Evolutionary conservation across 2,113 vertebrate species (phyloP).

Genomic region (Recurvirostra avosetta): DNA sequence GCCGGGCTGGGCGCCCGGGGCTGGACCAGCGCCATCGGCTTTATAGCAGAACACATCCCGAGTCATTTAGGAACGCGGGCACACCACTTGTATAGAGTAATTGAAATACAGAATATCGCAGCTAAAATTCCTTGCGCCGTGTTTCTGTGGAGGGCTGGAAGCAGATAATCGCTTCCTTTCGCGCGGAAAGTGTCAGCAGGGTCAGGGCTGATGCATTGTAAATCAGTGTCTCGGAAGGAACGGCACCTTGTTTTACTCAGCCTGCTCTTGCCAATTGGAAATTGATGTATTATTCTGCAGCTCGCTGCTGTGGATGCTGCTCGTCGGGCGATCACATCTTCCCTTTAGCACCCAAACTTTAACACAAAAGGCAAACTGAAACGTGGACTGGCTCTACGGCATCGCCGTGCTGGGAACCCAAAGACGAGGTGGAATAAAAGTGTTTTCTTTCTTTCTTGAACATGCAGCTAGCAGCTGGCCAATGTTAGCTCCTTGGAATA

Average conservation of each 20-base stretch:
- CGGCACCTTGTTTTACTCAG: neutral
- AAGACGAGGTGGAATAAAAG: neutral
- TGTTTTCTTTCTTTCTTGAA: neutral
- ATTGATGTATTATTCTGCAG: neutral
- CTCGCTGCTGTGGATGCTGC: neutral
- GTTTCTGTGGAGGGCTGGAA: neutral
- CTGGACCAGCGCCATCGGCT: too few relatives aligned
- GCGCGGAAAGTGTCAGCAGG: neutral
- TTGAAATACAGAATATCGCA: neutral
- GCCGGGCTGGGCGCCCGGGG: too few relatives aligned
- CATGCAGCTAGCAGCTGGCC: too few relatives aligned
- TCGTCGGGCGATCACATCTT: neutral
- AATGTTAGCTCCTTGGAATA: neutral
- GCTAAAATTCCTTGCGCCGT: neutral
- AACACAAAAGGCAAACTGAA: neutral
- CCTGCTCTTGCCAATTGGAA: neutral
- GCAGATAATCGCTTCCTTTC: neutral
- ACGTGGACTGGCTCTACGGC: neutral
- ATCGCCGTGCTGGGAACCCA: fast-evolving
- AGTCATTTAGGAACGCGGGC: neutral
- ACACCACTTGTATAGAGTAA: neutral
- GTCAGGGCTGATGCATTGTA: neutral
- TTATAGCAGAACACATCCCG: neutral
- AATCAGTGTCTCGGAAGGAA: neutral
- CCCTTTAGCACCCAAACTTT: neutral